These are phyloP conservation scores for Peromyscus leucopus DNA, from an alignment of 2,113 vertebrate genomes.

Conservation along the genomic window DNA sequence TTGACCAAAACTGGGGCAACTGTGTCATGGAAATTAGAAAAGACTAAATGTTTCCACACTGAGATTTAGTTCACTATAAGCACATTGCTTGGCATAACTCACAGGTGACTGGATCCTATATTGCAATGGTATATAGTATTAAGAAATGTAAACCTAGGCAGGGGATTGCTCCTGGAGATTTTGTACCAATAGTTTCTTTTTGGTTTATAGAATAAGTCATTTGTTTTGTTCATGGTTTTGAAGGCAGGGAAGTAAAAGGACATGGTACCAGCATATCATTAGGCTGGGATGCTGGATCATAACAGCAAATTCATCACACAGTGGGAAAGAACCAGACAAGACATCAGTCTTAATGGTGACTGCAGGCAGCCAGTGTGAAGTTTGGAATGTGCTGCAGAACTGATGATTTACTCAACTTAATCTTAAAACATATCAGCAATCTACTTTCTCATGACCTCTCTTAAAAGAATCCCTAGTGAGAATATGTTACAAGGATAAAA, in stretches of 20 bases:
- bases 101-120: not conserved
- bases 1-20: not conserved
- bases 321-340: not conserved
- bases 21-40: not conserved
- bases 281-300: not conserved
- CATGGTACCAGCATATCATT: not conserved
- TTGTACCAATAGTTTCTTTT: not conserved
- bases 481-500: not conserved
- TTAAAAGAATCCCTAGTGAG: conserved; percentile 21
- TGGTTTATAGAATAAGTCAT: not conserved
- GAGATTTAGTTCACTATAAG: not conserved
- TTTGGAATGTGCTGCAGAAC: not conserved
- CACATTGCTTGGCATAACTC: not conserved
- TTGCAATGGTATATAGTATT: not conserved
- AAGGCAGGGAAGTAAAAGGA: not conserved
- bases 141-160: not conserved
- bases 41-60: not conserved
- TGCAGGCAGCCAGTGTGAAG: not conserved
- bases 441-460: not conserved
- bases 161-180: not conserved
- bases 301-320: not conserved
- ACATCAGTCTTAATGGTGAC: not conserved
- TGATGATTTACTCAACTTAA: not conserved
- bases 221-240: not conserved
- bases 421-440: conserved; percentile 3